Evolutionary conservation across 2,113 vertebrate species (phyloP), one percentile per base, ranked within the genome.

Genomic region (Hyla sarda): DNA sequence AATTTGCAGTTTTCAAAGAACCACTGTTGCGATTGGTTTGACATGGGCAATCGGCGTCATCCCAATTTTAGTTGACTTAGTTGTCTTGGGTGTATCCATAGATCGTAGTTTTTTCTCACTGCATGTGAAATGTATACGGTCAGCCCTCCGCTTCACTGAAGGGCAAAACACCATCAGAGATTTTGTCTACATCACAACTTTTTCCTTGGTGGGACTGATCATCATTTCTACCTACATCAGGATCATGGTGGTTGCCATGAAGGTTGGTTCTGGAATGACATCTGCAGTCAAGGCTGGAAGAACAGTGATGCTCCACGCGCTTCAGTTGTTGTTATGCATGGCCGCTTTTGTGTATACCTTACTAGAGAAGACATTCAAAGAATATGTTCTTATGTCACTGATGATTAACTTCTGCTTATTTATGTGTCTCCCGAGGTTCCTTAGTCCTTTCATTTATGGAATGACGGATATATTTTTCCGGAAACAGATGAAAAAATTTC

Each of bases 381-480:
- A 45, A 2, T 12, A 77, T 52, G n/a, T 30, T 28, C 1, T 19
- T 19, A 52, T 45, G 21, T 73, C 37, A 10, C 69, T 32, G 0
- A 3, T 45, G 8, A 73, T 73, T 23, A 73, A 73, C 17, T 73
- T 73, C 19, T 73, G 34, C 37, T 73, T 73, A 11, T 73, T 73
- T 34, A 80, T 54, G 50, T 80, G 52, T 60, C 50, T 80, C 34
- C 77, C 77, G 13, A 58, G 77, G 54, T 62, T 80, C 32, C 16
- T 80, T 7, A 80, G 77, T 45, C 52, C 54, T 9, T 21, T 80
- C 21, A 80, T 80, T 11, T 80, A 80, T 16, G 77, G 77, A 14
- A 23, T 58, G 21, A 58, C 21, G 13, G 77, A 80, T 80, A 34
- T 62, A 25, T 34, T 62, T 0, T 80, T 80, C 62, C n/a, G 23